Evolutionary conservation across 2,113 vertebrate genomes (phyloP).

Genomic region (Cichladusa arquata): DNA sequence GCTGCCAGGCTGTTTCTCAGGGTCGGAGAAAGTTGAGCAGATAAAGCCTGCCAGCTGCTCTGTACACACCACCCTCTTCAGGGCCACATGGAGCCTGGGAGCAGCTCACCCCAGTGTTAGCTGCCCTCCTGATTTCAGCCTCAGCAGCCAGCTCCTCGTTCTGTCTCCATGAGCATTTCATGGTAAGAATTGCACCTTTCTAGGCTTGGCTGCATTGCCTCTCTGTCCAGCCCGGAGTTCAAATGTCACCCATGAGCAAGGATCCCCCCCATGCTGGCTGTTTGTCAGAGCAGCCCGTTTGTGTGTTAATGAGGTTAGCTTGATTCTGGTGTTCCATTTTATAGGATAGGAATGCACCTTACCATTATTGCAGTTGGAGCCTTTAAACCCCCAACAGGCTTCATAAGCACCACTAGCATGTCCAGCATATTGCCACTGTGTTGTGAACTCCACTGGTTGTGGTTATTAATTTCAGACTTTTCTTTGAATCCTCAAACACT

Average conservation of each 20-base stretch:
- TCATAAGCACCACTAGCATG: not conserved
- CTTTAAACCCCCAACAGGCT: not conserved
- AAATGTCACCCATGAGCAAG: not conserved
- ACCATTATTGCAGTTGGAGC: not conserved
- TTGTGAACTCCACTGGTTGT: not conserved
- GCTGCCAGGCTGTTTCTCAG: not conserved
- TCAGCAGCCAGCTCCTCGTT: not conserved
- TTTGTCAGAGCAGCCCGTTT: fast-evolving
- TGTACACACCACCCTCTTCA: not conserved
- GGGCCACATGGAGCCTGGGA: not conserved
- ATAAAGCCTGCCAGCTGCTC: not conserved
- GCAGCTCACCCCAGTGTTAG: not conserved
- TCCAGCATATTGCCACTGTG: not conserved
- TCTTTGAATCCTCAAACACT: not conserved
- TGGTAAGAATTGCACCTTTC: not conserved
- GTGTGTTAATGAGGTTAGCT: not conserved
- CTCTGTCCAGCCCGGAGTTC: not conserved
- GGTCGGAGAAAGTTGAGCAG: not conserved
- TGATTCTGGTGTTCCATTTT: not conserved
- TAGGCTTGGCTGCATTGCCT: not conserved
- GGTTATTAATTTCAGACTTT: not conserved
- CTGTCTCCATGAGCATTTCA: fast-evolving
- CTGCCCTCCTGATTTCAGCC: not conserved
- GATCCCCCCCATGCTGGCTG: not conserved
- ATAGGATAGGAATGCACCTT: not conserved